These are phyloP conservation scores for Parascotia fuliginaria DNA, from an alignment of 2,888 invertebrate species.

Conservation along the genomic window DNA sequence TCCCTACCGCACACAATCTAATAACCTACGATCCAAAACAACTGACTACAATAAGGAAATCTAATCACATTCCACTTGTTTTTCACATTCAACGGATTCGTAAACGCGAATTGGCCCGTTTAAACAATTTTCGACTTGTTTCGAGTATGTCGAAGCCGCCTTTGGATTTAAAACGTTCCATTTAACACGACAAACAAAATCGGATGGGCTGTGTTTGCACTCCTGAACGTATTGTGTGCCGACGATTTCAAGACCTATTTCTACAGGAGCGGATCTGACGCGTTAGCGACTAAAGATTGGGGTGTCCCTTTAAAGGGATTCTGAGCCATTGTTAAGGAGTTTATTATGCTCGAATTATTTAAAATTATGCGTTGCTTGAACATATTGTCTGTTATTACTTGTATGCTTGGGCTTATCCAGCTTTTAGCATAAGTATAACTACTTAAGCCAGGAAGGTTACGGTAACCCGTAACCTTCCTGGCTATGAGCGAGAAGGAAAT, in stretches of 20 bases:
- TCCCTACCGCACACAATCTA: not conserved
- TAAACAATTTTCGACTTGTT: slow-evolving; percentile 38
- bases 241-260: slow-evolving; percentile 43
- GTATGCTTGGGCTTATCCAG: no score
- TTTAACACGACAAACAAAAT: slow-evolving; percentile 61
- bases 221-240: slow-evolving; percentile 49
- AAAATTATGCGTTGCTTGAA: no score
- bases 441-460: no score
- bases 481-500: no score
- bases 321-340: no score
- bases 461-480: no score
- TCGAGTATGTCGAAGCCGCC: slow-evolving; percentile 9
- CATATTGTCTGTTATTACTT: no score
- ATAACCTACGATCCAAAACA: slow-evolving; percentile 6
- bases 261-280: slow-evolving; percentile 34
- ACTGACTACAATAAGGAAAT: slow-evolving; percentile 1
- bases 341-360: no score
- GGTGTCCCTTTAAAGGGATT: not conserved
- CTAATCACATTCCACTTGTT: slow-evolving; percentile 19
- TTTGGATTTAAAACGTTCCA: slow-evolving; percentile 61
- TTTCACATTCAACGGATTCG: slow-evolving; percentile 11
- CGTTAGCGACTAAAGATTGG: not conserved
- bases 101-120: slow-evolving; percentile 26
- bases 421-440: no score
- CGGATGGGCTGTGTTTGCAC: slow-evolving; percentile 45